phyloP scores from a whole-genome alignment of 2,797 vertebrate genomes.

The Arremon aurantiirostris region DNA sequence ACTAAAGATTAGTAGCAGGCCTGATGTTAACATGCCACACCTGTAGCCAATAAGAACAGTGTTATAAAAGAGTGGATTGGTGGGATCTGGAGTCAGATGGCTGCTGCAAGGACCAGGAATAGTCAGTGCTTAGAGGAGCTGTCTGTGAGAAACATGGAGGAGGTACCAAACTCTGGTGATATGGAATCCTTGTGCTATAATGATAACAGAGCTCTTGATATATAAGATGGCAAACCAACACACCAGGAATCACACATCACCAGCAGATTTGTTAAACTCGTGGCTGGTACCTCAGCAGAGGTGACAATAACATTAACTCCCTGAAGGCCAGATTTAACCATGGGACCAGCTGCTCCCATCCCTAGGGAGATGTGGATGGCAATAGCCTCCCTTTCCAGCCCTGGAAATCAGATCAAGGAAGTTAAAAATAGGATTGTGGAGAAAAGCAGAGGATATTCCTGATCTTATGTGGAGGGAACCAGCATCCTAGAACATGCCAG shows the following conservation, averaged over 20 bases:
- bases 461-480: not conserved
- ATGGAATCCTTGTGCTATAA: too few species aligned
- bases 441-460: not conserved
- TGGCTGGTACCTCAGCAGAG: not conserved
- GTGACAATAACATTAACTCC: not conserved
- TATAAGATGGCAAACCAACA: not conserved
- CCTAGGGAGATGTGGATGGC: not conserved
- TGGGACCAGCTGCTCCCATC: not conserved
- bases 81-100: too few species aligned
- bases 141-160: too few species aligned
- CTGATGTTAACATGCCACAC: too few species aligned
- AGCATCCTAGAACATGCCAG: not conserved
- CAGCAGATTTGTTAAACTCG: not conserved
- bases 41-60: too few species aligned
- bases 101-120: rapidly evolving
- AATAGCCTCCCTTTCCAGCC: not conserved
- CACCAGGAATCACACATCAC: not conserved
- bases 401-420: not conserved
- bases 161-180: too few species aligned
- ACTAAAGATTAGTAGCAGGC: too few species aligned
- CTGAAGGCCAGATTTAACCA: not conserved
- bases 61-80: too few species aligned
- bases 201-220: too few species aligned
- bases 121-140: too few species aligned
- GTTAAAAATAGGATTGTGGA: not conserved